Percentiles rank a stretch among this genome's conserved stretches.
phyloP scores from a whole-genome alignment of 2,113 vertebrate species.

The Odontophorus gujanensis region DNA sequence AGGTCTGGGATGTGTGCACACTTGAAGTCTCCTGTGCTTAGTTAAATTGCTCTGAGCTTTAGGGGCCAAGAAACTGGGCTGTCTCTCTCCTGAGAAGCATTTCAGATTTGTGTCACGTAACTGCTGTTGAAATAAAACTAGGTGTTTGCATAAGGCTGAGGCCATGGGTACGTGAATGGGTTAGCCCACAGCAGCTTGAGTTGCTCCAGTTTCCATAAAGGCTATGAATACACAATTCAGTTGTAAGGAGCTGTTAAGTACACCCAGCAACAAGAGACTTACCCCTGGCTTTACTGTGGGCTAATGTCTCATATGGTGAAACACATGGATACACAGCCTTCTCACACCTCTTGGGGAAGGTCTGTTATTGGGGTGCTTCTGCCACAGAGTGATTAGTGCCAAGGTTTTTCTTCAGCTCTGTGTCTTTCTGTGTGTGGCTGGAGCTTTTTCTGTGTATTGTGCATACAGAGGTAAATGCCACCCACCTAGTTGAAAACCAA shows the following conservation, averaged over 20 bases:
- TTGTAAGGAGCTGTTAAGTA: constrained; percentile 13
- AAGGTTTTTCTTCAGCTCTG: not conserved
- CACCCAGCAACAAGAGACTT: constrained; percentile 16
- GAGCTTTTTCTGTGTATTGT: not conserved
- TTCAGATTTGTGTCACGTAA: constrained; percentile 39
- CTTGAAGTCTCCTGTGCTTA: not conserved
- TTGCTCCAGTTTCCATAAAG: constrained; percentile 1
- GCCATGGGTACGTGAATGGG: not conserved
- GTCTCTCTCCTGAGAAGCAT: constrained; percentile 1
- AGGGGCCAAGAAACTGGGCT: constrained; percentile 25
- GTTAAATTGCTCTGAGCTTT: constrained; percentile 60
- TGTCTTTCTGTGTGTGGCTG: not conserved
- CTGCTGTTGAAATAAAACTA: constrained; percentile 6
- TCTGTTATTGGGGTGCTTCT: not conserved
- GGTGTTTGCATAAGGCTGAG: constrained; percentile 10
- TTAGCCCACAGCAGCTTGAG: constrained; percentile 32
- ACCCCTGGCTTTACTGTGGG: not conserved
- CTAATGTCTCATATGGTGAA: not conserved
- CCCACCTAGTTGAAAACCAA: not conserved
- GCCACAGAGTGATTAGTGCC: not conserved
- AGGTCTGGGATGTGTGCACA: not conserved
- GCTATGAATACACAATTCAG: not conserved
- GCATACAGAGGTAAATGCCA: not conserved
- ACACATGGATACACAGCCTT: not conserved
- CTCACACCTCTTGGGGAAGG: not conserved